Conservation (phyloP, 2,888 invertebrate species). For the Melipona bicolor region DNA sequence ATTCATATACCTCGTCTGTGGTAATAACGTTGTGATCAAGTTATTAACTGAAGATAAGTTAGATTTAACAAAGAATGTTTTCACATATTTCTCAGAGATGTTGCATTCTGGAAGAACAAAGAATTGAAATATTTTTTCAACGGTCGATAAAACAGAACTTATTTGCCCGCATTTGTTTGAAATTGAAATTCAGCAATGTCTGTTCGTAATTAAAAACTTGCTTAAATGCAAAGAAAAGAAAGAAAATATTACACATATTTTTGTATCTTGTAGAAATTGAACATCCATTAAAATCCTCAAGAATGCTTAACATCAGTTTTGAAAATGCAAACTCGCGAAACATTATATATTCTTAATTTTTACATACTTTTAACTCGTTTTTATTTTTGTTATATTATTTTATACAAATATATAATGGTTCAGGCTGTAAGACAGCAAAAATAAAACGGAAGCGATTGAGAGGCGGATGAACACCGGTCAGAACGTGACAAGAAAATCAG, state of each 20-base stretch:
- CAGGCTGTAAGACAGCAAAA: slow-evolving; percentile 46
- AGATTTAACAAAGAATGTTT: too few relatives aligned
- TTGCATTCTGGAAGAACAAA: too few relatives aligned
- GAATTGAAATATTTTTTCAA: not conserved
- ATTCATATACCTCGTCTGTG: not conserved
- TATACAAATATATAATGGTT: not conserved
- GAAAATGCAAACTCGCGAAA: not conserved
- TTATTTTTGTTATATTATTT: too few relatives aligned
- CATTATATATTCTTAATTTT: not conserved
- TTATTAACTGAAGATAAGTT: too few relatives aligned
- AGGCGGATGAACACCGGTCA: slow-evolving; percentile 18
- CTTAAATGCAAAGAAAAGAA: too few relatives aligned
- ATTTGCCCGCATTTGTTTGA: too few relatives aligned
- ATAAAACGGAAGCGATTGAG: slow-evolving; percentile 72
- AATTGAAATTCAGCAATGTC: not conserved
- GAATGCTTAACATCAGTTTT: not conserved
- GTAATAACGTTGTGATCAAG: too few relatives aligned
- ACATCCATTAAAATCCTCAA: not conserved
- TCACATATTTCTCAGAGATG: not conserved
- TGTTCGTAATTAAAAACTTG: not conserved
- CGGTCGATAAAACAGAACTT: not conserved
- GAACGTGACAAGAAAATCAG: slow-evolving; percentile 70
- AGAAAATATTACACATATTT: too few relatives aligned
- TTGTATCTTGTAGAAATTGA: not conserved
- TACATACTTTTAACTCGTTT: too few relatives aligned